Base-by-base conservation (phyloP, 2,888 invertebrate species). In the Auanema freiburgensis region DNA sequence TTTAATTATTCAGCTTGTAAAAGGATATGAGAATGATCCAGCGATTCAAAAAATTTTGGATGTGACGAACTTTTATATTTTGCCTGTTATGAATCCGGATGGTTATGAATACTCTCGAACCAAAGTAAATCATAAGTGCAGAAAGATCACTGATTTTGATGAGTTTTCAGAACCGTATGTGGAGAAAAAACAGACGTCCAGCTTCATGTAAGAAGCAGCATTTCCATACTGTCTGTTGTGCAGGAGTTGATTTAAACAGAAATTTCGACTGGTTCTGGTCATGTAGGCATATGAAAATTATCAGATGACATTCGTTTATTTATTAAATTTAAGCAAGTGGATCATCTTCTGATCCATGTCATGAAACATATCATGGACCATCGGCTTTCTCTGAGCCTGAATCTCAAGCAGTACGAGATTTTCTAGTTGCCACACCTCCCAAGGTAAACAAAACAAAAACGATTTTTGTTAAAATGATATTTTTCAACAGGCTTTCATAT, bases 111-210 rank as follows among this genome's bases (percentile, higher is more conserved):
- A 80, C 58, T 74, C 78, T 8, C 68, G 78, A 40, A 66, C 66
- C 12, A 73, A 71, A 65, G 75, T 77, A 33, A 3, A 59, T 53
- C 21, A 16, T 18, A 6, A 49, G 33, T 56, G n/a, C n/a, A n/a
- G n/a, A n/a, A n/a, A n/a, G n/a, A n/a, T n/a, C n/a, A n/a, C n/a
- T n/a, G n/a, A n/a, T n/a, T n/a, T 12, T 14, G 12, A 14, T 51
- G 52, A 14, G 18, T 25, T 66, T 69, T 55, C 59, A 81, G 77
- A 81, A 83, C 52, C 74, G 83, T 56, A 79, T 84, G 79, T 83
- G 83, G 83, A 68, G 83, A 2, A 83, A 84, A 67, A 84, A 84
- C 54, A 66, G 83, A 11, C 68, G 80, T 10, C 82, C 82, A 0
- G 73, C 78, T 2, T 60, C 63, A 18, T 83, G 83, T 63, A 66